Conservation (phyloP, 2,113 vertebrate genomes). For the Ptychochromis oligacanthus region DNA sequence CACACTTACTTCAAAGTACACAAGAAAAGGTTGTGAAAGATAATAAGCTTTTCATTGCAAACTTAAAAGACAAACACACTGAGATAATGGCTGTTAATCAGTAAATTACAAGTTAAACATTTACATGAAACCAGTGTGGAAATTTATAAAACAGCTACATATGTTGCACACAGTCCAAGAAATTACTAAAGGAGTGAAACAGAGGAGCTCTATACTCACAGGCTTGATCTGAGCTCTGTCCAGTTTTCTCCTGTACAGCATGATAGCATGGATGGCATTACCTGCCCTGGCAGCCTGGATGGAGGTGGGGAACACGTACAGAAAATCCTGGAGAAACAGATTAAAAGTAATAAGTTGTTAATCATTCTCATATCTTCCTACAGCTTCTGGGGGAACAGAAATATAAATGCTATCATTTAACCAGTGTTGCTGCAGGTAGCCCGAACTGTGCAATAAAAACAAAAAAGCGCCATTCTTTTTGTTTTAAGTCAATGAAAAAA, state of each 20-base stretch:
- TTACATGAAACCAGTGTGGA: neutral
- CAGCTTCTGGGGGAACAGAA: neutral
- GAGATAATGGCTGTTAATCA: neutral
- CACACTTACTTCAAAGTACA: slow-evolving; percentile 6
- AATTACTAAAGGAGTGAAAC: neutral
- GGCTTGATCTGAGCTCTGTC: slow-evolving; percentile 96
- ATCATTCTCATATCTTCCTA: neutral
- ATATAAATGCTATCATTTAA: neutral
- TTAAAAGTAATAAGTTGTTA: neutral
- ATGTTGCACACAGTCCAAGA: neutral
- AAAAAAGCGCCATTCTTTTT: neutral
- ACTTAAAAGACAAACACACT: slow-evolving; percentile 15
- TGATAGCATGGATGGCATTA: slow-evolving; percentile 89
- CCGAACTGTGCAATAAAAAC: neutral
- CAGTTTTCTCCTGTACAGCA: slow-evolving; percentile 92
- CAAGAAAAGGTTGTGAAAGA: slow-evolving; percentile 10
- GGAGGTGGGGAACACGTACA: slow-evolving; percentile 86
- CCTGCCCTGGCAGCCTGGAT: slow-evolving; percentile 94
- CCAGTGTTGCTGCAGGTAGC: neutral
- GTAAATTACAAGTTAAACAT: slow-evolving; percentile 27
- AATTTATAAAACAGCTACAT: neutral
- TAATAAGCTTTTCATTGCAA: slow-evolving; percentile 16
- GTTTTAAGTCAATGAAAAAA: neutral
- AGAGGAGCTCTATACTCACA: slow-evolving; percentile 75
- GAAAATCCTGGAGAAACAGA: slow-evolving; percentile 83